Percentiles rank a stretch among this genome's conserved stretches.
These are phyloP conservation scores for Acanthis flammea DNA, from an alignment of 2,797 vertebrate genomes.

Conservation along the genomic window DNA sequence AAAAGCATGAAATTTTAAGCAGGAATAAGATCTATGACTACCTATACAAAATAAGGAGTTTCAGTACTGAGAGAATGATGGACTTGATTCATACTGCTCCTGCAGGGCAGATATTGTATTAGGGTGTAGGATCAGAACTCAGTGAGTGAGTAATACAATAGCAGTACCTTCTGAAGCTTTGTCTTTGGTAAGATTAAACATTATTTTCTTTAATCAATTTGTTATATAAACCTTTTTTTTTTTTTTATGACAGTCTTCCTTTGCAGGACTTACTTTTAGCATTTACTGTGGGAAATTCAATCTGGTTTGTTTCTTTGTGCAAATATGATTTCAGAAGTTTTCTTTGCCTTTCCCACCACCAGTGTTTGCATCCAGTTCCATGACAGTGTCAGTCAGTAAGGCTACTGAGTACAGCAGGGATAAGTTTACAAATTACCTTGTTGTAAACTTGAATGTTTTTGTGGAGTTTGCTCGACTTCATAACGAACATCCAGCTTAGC, in stretches of 20 bases:
- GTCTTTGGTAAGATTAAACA: background rate
- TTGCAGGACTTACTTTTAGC: background rate
- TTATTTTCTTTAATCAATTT: background rate
- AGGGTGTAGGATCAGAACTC: background rate
- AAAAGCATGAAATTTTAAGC: slow-evolving; percentile 49
- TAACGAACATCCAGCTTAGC: background rate
- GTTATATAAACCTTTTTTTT: background rate
- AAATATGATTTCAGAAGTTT: background rate
- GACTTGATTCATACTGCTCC: background rate
- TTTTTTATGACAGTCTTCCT: background rate
- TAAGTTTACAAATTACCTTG: background rate
- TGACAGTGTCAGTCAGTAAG: background rate
- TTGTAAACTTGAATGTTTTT: background rate
- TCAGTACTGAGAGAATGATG: background rate
- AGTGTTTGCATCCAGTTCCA: background rate
- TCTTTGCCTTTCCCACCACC: accelerated
- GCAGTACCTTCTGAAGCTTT: background rate
- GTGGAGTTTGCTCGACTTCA: background rate
- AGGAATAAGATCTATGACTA: background rate
- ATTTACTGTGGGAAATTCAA: background rate
- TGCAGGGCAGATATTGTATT: background rate
- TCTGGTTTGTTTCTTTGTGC: background rate
- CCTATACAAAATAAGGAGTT: background rate
- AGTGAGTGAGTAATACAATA: background rate
- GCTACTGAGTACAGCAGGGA: background rate